phyloP scores from a whole-genome alignment of 2,888 invertebrate species.

The Pristionchus japonicus region DNA sequence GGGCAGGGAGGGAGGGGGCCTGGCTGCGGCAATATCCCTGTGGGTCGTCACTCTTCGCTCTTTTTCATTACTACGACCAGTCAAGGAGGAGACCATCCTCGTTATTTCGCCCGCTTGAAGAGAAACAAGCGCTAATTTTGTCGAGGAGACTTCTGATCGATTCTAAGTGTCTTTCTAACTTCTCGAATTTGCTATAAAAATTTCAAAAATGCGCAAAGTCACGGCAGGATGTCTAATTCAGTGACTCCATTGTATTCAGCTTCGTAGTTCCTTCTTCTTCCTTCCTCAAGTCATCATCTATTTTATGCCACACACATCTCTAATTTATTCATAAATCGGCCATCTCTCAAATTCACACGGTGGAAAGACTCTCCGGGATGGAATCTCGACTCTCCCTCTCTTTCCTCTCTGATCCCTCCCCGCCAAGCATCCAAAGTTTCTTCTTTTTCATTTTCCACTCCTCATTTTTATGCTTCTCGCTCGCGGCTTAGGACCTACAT shows the following conservation, averaged over 20 bases:
- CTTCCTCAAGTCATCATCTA: background rate
- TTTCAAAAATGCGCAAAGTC: background rate
- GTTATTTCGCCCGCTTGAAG: background rate
- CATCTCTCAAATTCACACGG: background rate
- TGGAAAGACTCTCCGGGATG: background rate
- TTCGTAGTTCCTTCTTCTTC: background rate
- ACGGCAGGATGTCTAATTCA: background rate
- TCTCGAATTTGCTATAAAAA: background rate
- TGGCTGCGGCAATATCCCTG: constrained; percentile 13
- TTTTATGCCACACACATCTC: constrained; percentile 31
- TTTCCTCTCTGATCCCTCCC: background rate
- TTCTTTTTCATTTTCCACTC: constrained; percentile 10
- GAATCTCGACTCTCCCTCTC: background rate
- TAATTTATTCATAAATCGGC: constrained; percentile 39
- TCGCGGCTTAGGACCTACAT: constrained; percentile 12
- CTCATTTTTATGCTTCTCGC: background rate
- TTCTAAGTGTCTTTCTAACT: too few relatives aligned
- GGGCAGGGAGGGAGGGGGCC: too few relatives aligned
- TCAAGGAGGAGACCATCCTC: background rate
- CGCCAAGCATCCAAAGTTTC: background rate
- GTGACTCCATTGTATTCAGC: background rate
- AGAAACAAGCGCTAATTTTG: background rate
- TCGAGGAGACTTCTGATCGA: background rate
- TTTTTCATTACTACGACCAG: constrained; percentile 23
- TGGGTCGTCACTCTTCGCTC: background rate